Percentiles rank a stretch among this genome's conserved stretches.
Conservation (phyloP, 2,797 vertebrate species). For the Aphelocoma californica region DNA sequence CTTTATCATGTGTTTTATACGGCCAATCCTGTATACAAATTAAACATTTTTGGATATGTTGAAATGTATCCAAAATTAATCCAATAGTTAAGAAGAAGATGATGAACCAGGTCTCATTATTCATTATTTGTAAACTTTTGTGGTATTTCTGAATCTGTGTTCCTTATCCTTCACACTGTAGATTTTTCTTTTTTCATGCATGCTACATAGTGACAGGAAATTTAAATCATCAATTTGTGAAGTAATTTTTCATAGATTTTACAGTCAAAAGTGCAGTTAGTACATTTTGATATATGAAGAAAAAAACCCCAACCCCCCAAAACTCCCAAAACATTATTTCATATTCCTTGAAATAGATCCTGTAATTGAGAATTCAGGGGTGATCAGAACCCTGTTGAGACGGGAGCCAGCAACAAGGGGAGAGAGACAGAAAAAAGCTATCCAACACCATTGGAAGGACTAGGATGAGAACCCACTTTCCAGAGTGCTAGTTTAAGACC, state of each 20-base stretch:
- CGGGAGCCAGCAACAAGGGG: neutral
- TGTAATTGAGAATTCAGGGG: neutral
- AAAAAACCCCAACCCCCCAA: fast-evolving
- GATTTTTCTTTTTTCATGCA: neutral
- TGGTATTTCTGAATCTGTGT: neutral
- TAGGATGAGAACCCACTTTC: neutral
- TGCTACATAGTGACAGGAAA: neutral
- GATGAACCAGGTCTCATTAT: neutral
- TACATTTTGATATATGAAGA: neutral
- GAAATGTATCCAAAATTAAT: neutral
- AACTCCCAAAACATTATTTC: fast-evolving
- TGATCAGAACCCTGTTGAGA: neutral
- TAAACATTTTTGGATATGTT: neutral
- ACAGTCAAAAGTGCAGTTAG: neutral
- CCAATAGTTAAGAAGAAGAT: neutral
- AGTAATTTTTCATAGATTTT: neutral
- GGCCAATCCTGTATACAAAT: neutral
- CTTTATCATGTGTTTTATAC: neutral
- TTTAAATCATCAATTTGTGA: neutral
- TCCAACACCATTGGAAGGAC: neutral
- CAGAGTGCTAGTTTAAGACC: neutral
- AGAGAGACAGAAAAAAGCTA: neutral
- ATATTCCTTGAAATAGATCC: neutral
- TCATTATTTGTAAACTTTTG: neutral
- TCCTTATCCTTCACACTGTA: neutral